These are phyloP conservation scores for Acanthoscelides obtectus DNA, from an alignment of 2,888 invertebrate species.

Conservation along the genomic window DNA sequence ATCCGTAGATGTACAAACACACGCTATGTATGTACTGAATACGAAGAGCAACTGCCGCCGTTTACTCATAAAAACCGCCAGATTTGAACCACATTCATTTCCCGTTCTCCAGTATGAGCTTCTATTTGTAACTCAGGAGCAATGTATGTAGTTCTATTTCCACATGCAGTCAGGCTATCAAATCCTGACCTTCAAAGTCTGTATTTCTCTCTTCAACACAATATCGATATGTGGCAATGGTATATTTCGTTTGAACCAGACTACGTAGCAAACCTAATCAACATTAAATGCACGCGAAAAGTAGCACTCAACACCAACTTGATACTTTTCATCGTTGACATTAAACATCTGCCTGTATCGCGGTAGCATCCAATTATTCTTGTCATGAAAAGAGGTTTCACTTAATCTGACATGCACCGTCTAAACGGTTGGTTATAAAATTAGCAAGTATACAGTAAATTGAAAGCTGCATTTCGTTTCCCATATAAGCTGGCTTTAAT, in stretches of 20 bases:
- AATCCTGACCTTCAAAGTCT: no score
- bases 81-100: no score
- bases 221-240: no score
- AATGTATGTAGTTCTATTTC: no score
- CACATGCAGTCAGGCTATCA: no score
- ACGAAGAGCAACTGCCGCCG: no score
- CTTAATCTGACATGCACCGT: not conserved
- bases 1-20: no score
- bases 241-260: not conserved
- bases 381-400: not conserved
- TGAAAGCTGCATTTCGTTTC: not conserved
- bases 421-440: not conserved
- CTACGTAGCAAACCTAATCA: not conserved
- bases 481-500: not conserved
- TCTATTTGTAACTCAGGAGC: no score
- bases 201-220: no score
- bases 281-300: not conserved
- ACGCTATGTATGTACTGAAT: no score
- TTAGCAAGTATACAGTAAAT: not conserved
- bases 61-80: no score
- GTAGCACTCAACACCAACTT: not conserved
- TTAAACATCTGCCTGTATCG: constrained; percentile 3
- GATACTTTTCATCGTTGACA: not conserved
- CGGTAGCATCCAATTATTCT: not conserved
- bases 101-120: no score